Base-by-base conservation (phyloP, 1,140 invertebrate genomes). In the Drepana arcuata region DNA sequence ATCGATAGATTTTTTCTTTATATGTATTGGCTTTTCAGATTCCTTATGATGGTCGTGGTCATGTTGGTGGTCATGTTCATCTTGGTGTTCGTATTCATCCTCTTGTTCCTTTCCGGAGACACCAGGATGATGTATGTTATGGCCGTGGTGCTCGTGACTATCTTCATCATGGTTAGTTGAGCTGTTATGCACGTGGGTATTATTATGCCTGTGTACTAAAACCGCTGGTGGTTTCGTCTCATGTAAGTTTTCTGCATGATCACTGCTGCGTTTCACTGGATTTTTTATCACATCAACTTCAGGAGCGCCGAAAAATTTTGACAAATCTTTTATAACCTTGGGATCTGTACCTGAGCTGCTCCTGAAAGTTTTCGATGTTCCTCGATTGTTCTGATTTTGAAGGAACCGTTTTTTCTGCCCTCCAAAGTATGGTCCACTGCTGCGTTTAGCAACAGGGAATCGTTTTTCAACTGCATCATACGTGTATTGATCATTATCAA, bases 1-100 rank as follows among this genome's bases (percentile, higher is more conserved):
- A 49, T 94, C 88, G 21, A 94, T 88, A 7, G 91, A 92, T 67
- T 93, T 93, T 68, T 94, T 94, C 46, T 86, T 87, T 2, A 91
- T 73, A 23, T 84, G 81, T 14, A 89, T 81, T 3, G 85, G 77
- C 54, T 86, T 84, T 23, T 83, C 60, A 39, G 30, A 34, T 32
- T 60, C 50, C 14, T 47, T 38, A 11, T 63, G 40, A 26, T 66
- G 50, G 13, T 44, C 27, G 27, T 63, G 46, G 6, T 52, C 39
- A 27, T 61, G 42, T 16, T 59, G 41, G 47, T 73, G 45, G 23
- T 64, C 43, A 21, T 69, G 53, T 13, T 63, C 63, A 44, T 74
- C 69, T 16, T 77, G 70, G 16, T 72, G 60, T 10, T 67, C 62
- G 3, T 66, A 36, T 23, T 26, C 36, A 14, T 36, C 35, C 15